Evolutionary conservation across 37 sponge, comb jelly and placozoan species (phyloP), one percentile per base, ranked within the genome.

Genomic region (Ephydatia muelleri): DNA sequence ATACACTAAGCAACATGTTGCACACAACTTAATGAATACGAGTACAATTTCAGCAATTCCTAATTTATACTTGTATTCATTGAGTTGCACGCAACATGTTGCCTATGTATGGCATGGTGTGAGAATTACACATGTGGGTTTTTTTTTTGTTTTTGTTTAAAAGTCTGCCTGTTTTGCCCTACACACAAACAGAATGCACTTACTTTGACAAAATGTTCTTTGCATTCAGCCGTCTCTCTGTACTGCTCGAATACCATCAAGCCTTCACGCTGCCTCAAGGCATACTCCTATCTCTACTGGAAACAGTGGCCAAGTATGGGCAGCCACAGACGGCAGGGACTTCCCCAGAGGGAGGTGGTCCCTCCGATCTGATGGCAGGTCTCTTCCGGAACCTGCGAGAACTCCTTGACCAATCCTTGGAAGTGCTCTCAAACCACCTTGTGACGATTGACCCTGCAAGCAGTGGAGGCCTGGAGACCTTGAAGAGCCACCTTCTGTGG

Each of bases 221-320:
- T 43, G 43, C 70, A 49, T 47, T 12, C 83, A 88, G 88, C 30
- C 83, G 77, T 11, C 49, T 88, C 16, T 78, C 78, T 47, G 80
- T 89, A n/a, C 80, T 84, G 23, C 21, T 83, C 39, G 70, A 89
- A 49, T 89, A 89, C 72, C 89, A 89, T 70, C 72, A 67, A 80
- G 6, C 32, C 33, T 78, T 80, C 57, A 16, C 57, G 16, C 57
- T 57, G 57, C 57, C 57, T 11, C 57, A 5, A 11, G 57, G 0
- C 0, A 21, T 57, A 1, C 57, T 57, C 57, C 19, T 57, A 21
- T 57, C 57, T 11, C 57, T 57, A 4, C 19, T 57, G 57, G 57
- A 57, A 1, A 57, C 57, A 14, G 16, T 57, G 1, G 57, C 57
- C 57, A 57, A 57, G 57, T 21, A 57, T 19, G 43, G 43, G 43